Evolutionary conservation across 2,797 vertebrate species (phyloP).

Genomic region (Platalea minor): DNA sequence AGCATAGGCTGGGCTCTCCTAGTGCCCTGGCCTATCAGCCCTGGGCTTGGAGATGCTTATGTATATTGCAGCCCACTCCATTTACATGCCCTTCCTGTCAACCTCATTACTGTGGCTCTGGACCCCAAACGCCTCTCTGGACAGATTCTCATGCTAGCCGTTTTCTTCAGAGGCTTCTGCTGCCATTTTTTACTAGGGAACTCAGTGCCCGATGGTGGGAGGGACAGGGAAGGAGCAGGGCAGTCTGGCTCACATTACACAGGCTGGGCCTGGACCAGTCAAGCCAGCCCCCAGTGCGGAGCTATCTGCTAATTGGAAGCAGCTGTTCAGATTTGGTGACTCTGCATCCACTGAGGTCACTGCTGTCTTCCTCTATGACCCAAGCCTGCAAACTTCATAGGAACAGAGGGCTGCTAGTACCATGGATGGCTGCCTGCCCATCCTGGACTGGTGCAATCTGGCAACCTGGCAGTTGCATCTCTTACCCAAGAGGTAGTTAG

Average conservation of each 20-base stretch:
- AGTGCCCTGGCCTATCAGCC: not conserved
- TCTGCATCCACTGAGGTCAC: constrained; percentile 53
- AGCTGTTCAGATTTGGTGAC: constrained; percentile 71
- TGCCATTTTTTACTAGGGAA: not conserved
- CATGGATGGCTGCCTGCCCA: not conserved
- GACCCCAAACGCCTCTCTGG: not conserved
- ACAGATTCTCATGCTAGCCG: not conserved
- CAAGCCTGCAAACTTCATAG: not conserved
- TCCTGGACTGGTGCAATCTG: not conserved
- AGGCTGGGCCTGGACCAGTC: not conserved
- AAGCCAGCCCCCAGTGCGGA: constrained; percentile 42
- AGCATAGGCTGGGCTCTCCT: not conserved
- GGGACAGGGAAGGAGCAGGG: not conserved
- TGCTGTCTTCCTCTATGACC: not conserved
- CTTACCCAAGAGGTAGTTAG: not conserved
- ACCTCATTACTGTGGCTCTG: not conserved
- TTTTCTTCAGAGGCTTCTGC: not conserved
- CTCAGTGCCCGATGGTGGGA: not conserved
- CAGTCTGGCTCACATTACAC: constrained; percentile 30
- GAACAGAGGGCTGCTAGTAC: not conserved
- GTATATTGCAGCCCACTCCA: not conserved
- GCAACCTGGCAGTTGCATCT: not conserved
- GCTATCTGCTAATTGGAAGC: constrained; percentile 77
- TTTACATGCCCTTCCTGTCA: not conserved
- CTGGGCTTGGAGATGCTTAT: not conserved